These are phyloP conservation scores for Murina feae DNA, from an alignment of 2,113 vertebrate genomes.

Conservation along the genomic window DNA sequence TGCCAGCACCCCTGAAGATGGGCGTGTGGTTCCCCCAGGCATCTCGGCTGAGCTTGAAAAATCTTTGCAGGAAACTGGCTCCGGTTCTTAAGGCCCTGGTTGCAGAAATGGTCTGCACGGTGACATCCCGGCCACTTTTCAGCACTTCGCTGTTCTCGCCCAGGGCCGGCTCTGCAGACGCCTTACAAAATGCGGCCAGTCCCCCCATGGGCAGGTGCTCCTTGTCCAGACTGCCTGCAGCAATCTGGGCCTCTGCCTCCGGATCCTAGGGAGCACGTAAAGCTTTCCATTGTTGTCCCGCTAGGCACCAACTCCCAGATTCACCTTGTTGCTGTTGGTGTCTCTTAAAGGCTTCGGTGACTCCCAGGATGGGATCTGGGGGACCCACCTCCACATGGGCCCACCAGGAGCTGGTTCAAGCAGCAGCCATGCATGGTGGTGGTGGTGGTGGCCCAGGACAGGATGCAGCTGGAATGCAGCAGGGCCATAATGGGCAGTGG, in stretches of 20 bases:
- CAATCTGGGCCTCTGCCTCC: constrained; percentile 91
- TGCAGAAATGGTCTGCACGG: constrained; percentile 96
- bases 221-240: constrained; percentile 93
- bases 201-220: constrained; percentile 91
- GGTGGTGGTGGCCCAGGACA: constrained; percentile 72
- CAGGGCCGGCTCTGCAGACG: constrained; percentile 89
- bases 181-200: constrained; percentile 88
- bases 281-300: constrained; percentile 94
- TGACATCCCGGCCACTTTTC: constrained; percentile 91
- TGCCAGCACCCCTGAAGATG: constrained; percentile 94
- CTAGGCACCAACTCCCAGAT: constrained; percentile 94
- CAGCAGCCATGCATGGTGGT: constrained; percentile 77
- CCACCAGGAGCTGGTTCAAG: constrained; percentile 94
- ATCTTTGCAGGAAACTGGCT: constrained; percentile 94
- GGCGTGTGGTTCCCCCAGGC: constrained; percentile 98
- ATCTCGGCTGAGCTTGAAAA: constrained; percentile 88
- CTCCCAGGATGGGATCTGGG: constrained; percentile 95
- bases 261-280: constrained; percentile 89
- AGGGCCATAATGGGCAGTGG: constrained; percentile 80
- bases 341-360: constrained; percentile 93
- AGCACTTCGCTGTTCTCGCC: constrained; percentile 88
- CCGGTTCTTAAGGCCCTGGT: constrained; percentile 94
- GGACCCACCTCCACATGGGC: constrained; percentile 94
- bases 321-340: constrained; percentile 95
- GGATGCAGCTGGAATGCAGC: constrained; percentile 81